Base-by-base conservation (phyloP, 2,113 vertebrate genomes). In the Suricata suricatta region DNA sequence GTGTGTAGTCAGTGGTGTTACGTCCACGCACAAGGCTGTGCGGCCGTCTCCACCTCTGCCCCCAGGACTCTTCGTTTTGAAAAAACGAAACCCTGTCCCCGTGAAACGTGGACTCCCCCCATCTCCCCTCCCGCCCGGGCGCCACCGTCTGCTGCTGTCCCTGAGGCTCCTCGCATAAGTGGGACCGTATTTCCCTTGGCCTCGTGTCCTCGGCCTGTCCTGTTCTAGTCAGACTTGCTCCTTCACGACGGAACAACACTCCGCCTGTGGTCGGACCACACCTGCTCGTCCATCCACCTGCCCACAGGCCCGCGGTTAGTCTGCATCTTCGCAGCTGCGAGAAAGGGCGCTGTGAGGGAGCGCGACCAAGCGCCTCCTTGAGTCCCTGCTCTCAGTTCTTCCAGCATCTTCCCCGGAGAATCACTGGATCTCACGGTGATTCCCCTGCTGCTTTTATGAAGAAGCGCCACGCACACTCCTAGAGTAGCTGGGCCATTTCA, bases 201-300 rank as follows among this genome's bases (percentile, higher is more conserved):
- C 0, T 10, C 3, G 1, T 8, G 15, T 72, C n/a, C 9, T 72
- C 66, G 16, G 15, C 13, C 35, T 15, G 7, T 21, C 7, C 2
- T 33, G 38, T 33, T 63, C 23, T 29, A 5, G 52, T 17, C 80
- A 10, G n/a, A 41, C 35, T 29, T 31, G 68, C 17, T 57, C 23
- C 54, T 31, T 44, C 14, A 60, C 9, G 17, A 35, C 47, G 33
- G 47, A 81, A 9, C 1, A 21, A 35, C 5, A 21, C 9, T 52
- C 33, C 16, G 10, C 4, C 15, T 2, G 2, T 31, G 44, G 29
- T 7, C 1, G 17, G 8, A 5, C 31, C 12, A 4, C 35, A 15
- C 54, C 41, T 74, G 69, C 35, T 41, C 10, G 2, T 41, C n/a
- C 17, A 4, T 25, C 21, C 1, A 1, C 35, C 7, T 19, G 5